Evolutionary conservation across 2,113 vertebrate species (phyloP), one percentile per base, ranked within the genome.

Genomic region (Sterna hirundo): DNA sequence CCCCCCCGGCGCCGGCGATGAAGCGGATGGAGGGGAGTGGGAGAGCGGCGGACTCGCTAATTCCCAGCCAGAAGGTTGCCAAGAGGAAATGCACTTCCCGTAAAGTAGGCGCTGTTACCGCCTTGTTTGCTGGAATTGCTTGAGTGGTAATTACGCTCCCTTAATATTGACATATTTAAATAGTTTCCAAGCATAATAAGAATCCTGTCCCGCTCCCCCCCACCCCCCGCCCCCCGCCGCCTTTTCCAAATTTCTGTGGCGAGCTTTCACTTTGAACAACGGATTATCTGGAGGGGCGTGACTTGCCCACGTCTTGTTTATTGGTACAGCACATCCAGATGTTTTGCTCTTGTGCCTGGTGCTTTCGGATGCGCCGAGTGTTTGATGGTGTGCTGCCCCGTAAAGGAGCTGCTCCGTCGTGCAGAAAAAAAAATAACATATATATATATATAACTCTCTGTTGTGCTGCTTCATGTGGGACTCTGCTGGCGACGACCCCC

Each of bases 131-230:
- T 93, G 93, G 96, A 97, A 94, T 79, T 60, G 86, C 94, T 77
- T 57, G 85, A 86, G 86, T 58, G 85, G 90, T 95, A 96, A 96
- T 96, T 96, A 93, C 0, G 5, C 70, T 94, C 77, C 74, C 51
- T 94, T 90, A 93, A 95, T 94, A 95, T 77, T 93, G 96, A 96
- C 83, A 80, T 96, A 96, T 87, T 97, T 93, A 93, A 97, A 96
- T 92, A 80, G 80, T 90, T 93, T 89, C 86, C 93, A 96, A 97
- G 94, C 64, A 77, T 40, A 96, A 78, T 38, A 80, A 86, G 77
- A 80, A 77, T 55, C 66, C 36, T 78, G 51, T 32, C 62, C 49
- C 0, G 0, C 26, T 78, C 38, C 15, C n/a, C 23, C 6, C 7
- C 21, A 57, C 38, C 29, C 42, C 38, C 14, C 17, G 25, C 11